phyloP scores from a whole-genome alignment of 2,888 invertebrate species.

The Tubulanus polymorphus region DNA sequence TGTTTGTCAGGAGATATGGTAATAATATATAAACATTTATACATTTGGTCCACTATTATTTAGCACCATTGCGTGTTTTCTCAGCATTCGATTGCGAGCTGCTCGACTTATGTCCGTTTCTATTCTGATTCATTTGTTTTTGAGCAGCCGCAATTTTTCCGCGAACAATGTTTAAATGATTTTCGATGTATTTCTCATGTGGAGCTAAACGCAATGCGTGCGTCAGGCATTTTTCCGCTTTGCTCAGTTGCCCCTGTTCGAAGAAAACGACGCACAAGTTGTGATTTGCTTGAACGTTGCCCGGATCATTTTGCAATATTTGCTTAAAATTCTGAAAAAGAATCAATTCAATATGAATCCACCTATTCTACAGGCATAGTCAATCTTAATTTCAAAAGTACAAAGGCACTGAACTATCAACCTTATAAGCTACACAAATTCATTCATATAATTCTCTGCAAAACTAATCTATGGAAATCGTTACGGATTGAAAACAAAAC shows the following conservation, averaged over 20 bases:
- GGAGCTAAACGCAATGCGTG: constrained; percentile 73
- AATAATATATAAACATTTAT: no score
- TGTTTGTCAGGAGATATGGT: no score
- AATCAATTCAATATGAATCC: constrained; percentile 6
- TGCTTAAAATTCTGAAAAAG: constrained; percentile 76
- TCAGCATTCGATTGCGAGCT: no score
- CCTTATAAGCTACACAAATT: not conserved
- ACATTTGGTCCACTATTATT: no score
- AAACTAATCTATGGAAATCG: not conserved
- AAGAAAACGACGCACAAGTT: constrained; percentile 95
- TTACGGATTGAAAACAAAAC: not conserved
- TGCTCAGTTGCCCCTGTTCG: constrained; percentile 79
- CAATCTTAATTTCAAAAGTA: not conserved
- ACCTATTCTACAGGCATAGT: no score
- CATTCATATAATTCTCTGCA: not conserved
- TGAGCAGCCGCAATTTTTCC: constrained; percentile 57
- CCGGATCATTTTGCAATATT: constrained; percentile 80
- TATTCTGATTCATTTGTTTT: no score
- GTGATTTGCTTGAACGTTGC: constrained; percentile 89
- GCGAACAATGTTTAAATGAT: constrained; percentile 84
- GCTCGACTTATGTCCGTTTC: no score
- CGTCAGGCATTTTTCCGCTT: constrained; percentile 79
- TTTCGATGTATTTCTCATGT: constrained; percentile 82
- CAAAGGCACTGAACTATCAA: no score
- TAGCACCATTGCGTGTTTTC: no score